These are phyloP conservation scores for Cerceris ruficornis DNA, from an alignment of 2,888 invertebrate genomes.

Conservation along the genomic window DNA sequence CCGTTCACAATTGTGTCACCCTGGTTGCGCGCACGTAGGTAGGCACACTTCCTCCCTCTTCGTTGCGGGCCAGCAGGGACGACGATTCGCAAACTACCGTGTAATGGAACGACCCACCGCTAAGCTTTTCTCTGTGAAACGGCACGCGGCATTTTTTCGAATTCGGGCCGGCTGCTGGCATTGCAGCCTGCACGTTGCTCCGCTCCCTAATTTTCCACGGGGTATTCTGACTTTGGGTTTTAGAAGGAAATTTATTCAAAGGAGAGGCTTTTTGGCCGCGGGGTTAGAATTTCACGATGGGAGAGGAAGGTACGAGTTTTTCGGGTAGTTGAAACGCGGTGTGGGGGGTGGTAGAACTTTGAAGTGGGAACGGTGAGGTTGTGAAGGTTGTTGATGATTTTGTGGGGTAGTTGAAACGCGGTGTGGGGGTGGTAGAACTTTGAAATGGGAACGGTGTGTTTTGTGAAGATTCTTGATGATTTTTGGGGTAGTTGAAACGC, in stretches of 20 bases:
- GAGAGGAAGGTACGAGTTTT: background rate
- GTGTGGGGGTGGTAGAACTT: background rate
- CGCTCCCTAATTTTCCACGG: background rate
- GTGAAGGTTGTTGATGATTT: too few species aligned
- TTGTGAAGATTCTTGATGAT: too few species aligned
- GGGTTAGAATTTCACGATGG: slow-evolving; percentile 1
- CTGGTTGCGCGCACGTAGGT: slow-evolving; percentile 29
- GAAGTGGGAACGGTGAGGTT: too few species aligned
- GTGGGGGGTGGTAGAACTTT: background rate
- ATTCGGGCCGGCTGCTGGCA: background rate
- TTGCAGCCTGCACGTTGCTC: background rate
- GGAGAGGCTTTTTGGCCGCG: background rate
- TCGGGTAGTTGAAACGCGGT: background rate
- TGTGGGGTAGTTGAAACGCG: background rate
- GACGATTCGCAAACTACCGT: slow-evolving; percentile 64
- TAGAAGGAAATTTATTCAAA: background rate
- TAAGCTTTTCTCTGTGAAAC: slow-evolving; percentile 9
- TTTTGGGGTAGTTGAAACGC: background rate
- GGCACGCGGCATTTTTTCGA: background rate
- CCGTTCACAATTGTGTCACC: slow-evolving; percentile 69
- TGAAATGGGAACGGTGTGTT: too few species aligned
- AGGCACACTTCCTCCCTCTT: slow-evolving; percentile 4
- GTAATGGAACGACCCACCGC: slow-evolving; percentile 54
- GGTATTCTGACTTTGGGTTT: background rate
- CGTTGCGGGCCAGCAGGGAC: slow-evolving; percentile 24